Percentiles rank a stretch among this genome's conserved stretches.
phyloP scores from a whole-genome alignment of 2,113 vertebrate genomes.

The Heterotis niloticus region DNA sequence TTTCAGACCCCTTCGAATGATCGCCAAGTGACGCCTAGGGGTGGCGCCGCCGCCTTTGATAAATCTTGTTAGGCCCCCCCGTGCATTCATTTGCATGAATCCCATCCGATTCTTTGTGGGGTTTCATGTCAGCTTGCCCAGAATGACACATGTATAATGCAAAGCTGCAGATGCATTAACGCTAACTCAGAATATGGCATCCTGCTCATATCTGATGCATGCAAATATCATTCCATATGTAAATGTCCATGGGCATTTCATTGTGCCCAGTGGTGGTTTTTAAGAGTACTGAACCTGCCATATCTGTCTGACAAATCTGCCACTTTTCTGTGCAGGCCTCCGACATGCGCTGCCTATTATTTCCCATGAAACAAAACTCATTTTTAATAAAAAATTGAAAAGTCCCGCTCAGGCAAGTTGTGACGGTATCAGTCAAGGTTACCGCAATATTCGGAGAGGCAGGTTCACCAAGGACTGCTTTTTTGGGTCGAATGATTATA shows the following conservation, averaged over 20 bases:
- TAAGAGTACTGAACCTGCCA: not conserved
- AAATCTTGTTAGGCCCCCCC: not conserved
- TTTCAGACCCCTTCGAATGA: not conserved
- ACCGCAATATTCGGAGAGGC: not conserved
- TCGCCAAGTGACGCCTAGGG: not conserved
- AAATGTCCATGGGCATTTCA: constrained; percentile 38
- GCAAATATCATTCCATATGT: constrained; percentile 6
- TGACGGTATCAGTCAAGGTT: not conserved
- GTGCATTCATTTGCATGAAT: not conserved
- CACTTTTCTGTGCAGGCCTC: not conserved
- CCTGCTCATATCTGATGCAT: constrained; percentile 17
- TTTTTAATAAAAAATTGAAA: not conserved
- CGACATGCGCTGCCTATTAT: not conserved
- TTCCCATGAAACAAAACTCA: not conserved
- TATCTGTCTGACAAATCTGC: not conserved
- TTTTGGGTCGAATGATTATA: constrained; percentile 56
- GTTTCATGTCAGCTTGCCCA: not conserved
- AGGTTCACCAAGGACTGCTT: not conserved
- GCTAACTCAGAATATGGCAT: constrained; percentile 8
- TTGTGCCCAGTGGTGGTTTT: not conserved
- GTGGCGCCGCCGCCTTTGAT: not conserved
- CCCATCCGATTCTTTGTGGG: not conserved
- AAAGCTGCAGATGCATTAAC: not conserved
- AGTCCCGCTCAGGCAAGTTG: not conserved
- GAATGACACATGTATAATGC: not conserved